Conservation (phyloP, 2,888 invertebrate species). For the Encarsia formosa region DNA sequence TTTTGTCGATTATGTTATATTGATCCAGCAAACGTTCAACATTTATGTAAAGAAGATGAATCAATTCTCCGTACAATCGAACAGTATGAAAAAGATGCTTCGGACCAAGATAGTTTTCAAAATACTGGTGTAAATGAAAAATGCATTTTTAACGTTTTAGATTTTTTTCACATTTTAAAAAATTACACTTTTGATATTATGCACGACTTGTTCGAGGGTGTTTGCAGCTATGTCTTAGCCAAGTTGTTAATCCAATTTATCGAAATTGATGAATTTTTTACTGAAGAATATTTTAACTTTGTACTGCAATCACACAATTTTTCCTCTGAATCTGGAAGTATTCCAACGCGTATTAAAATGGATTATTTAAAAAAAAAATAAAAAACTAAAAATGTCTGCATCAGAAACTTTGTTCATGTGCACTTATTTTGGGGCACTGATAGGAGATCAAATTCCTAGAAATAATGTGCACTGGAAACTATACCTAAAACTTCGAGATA, state of each 20-base stretch:
- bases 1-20: constrained; percentile 22
- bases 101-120: background rate
- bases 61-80: constrained; percentile 11
- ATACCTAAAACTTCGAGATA: background rate
- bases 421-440: background rate
- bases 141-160: background rate
- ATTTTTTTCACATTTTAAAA: background rate
- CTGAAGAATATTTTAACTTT: background rate
- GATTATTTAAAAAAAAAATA: constrained; percentile 5
- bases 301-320: background rate
- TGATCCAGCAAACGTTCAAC: background rate
- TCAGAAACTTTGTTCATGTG: constrained; percentile 4
- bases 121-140: background rate
- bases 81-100: background rate
- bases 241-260: background rate
- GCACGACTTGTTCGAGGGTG: constrained; percentile 2
- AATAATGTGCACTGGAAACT: background rate
- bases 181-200: background rate
- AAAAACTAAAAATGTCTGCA: constrained; percentile 6
- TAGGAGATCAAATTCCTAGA: background rate
- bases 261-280: background rate
- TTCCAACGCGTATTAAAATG: background rate
- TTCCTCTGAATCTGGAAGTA: background rate
- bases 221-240: constrained; percentile 1
- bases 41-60: constrained; percentile 13